These are phyloP conservation scores for Campylorhamphus procurvoides DNA, from an alignment of 2,113 vertebrate genomes.

Conservation along the genomic window DNA sequence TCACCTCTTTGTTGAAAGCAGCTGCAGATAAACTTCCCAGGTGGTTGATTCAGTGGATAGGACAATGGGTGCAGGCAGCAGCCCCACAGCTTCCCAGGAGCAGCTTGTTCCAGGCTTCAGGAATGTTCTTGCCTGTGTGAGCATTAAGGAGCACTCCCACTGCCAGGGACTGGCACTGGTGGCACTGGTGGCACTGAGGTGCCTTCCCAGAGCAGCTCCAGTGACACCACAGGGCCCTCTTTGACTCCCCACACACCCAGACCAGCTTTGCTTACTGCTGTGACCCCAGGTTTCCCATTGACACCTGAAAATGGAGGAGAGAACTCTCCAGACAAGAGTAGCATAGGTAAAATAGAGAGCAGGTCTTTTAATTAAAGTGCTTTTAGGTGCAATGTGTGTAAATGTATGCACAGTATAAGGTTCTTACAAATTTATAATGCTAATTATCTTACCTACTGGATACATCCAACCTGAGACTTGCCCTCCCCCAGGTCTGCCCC, in stretches of 20 bases:
- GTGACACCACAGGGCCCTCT: background rate
- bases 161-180: background rate
- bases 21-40: background rate
- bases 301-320: no score
- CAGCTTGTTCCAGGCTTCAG: background rate
- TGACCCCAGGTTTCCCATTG: background rate
- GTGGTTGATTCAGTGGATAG: fast-evolving
- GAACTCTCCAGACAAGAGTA: no score
- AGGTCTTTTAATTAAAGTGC: no score
- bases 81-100: background rate
- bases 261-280: background rate
- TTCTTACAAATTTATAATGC: no score
- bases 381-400: no score
- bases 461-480: no score
- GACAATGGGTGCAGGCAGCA: background rate
- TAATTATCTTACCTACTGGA: no score
- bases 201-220: background rate
- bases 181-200: background rate
- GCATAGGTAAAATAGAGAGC: no score
- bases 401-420: no score
- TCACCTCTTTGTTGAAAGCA: background rate
- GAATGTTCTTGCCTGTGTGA: background rate
- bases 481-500: no score
- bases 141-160: background rate
- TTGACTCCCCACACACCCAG: no score